These are phyloP conservation scores for Prolemur simus DNA, from an alignment of 2,113 vertebrate genomes.

Conservation along the genomic window DNA sequence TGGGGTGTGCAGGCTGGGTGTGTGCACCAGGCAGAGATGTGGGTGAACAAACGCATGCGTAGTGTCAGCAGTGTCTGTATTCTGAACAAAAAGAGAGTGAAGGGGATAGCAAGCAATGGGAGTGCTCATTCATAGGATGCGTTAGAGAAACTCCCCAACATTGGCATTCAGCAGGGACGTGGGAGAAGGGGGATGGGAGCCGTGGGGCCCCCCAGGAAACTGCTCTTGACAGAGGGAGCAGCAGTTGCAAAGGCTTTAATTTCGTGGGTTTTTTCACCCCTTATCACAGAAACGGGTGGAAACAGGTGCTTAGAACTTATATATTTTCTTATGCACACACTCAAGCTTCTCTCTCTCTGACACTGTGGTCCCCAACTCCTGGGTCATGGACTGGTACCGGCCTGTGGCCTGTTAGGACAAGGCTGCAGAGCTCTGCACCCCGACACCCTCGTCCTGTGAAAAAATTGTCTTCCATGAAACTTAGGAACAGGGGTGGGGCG, in stretches of 20 bases:
- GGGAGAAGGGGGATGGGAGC: neutral
- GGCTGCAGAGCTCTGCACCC: too few relatives aligned
- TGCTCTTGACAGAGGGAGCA: neutral
- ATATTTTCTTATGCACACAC: neutral
- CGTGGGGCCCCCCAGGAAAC: accelerated
- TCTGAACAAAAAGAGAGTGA: neutral
- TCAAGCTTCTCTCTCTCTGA: neutral
- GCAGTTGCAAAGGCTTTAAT: neutral
- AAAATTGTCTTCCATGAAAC: too few relatives aligned
- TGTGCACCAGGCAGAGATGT: neutral
- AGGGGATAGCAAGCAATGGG: neutral
- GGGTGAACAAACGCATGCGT: accelerated
- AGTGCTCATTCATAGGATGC: accelerated
- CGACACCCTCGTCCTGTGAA: too few relatives aligned
- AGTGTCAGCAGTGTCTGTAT: too few relatives aligned
- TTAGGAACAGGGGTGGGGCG: too few relatives aligned
- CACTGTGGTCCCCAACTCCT: neutral
- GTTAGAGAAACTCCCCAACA: too few relatives aligned
- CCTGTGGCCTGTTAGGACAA: too few relatives aligned
- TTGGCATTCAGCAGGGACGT: neutral
- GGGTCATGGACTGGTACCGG: too few relatives aligned
- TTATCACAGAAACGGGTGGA: neutral
- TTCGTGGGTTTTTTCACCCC: neutral
- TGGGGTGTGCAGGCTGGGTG: neutral
- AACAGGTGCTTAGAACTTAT: neutral